Evolutionary conservation across 1,140 invertebrate genomes (phyloP).

Genomic region (Dufourea novaeangliae): DNA sequence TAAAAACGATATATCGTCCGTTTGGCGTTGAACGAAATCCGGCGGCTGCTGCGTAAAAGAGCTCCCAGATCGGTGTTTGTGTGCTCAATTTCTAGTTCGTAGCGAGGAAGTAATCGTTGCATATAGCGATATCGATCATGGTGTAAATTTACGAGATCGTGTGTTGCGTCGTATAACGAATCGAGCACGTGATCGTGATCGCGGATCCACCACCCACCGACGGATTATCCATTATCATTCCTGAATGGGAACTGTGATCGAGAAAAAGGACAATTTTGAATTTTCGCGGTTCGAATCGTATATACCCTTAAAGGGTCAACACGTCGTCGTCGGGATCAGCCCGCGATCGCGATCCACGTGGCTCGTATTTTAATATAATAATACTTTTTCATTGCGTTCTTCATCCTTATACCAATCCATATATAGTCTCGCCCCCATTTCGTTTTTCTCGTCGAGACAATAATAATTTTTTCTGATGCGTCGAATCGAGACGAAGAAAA

Average conservation of each 20-base stretch:
- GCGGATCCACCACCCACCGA: constrained; percentile 19
- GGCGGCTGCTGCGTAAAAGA: constrained; percentile 29
- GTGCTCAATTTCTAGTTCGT: constrained; percentile 75
- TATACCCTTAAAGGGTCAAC: too few species aligned
- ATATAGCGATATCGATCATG: constrained; percentile 21
- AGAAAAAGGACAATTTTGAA: too few species aligned
- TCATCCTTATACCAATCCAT: constrained; percentile 36
- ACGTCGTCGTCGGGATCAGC: background rate
- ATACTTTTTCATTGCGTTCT: constrained; percentile 47
- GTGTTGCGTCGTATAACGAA: background rate
- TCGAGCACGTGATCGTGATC: constrained; percentile 28
- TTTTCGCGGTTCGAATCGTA: too few species aligned
- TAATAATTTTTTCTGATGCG: constrained; percentile 49
- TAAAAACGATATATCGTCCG: constrained; percentile 10
- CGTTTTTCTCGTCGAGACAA: constrained; percentile 59
- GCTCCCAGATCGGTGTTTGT: constrained; percentile 64
- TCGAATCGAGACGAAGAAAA: constrained; percentile 10
- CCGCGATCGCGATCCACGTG: constrained; percentile 28
- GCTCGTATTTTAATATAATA: constrained; percentile 8
- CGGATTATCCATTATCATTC: too few species aligned
- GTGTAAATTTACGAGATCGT: constrained; percentile 31
- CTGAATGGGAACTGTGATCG: too few species aligned
- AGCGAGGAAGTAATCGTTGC: constrained; percentile 50
- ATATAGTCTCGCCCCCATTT: constrained; percentile 51
- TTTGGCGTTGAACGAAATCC: constrained; percentile 32